Evolutionary conservation across 1,140 invertebrate genomes (phyloP).

Genomic region (Nautilus pompilius): DNA sequence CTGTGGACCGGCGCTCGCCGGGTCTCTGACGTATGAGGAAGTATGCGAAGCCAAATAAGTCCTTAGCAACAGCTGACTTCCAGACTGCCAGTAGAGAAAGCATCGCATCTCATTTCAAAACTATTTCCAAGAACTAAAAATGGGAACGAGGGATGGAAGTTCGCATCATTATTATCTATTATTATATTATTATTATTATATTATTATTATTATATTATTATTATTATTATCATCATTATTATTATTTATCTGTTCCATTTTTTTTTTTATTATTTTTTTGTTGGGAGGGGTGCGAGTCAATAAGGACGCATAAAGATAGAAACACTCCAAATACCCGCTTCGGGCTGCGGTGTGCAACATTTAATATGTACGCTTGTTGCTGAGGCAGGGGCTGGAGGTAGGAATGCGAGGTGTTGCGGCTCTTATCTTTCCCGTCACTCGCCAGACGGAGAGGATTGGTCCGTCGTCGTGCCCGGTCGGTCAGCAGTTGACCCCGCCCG

Average conservation of each 20-base stretch:
- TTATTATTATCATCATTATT: conserved; percentile 3
- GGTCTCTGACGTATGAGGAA: conserved; percentile 1
- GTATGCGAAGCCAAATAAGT: conserved; percentile 16
- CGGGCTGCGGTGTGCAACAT: too few species aligned
- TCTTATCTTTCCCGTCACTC: too few species aligned
- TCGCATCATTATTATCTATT: neutral
- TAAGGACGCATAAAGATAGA: too few species aligned
- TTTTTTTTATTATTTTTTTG: too few species aligned
- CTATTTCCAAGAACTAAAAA: neutral
- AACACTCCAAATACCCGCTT: too few species aligned
- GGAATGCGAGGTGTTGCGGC: too few species aligned
- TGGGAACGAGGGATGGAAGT: neutral
- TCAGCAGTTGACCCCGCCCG: too few species aligned
- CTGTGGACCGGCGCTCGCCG: neutral
- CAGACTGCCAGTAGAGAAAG: neutral
- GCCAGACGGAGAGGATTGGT: too few species aligned
- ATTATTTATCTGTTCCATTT: conserved; percentile 8
- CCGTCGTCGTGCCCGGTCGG: too few species aligned
- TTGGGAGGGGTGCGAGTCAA: too few species aligned
- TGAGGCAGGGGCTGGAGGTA: too few species aligned
- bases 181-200: neutral
- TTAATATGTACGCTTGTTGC: too few species aligned
- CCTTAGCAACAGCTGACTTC: neutral
- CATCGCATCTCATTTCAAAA: conserved; percentile 1
- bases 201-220: neutral